phyloP scores from a whole-genome alignment of 2,113 vertebrate genomes.

The Anhinga rufa region DNA sequence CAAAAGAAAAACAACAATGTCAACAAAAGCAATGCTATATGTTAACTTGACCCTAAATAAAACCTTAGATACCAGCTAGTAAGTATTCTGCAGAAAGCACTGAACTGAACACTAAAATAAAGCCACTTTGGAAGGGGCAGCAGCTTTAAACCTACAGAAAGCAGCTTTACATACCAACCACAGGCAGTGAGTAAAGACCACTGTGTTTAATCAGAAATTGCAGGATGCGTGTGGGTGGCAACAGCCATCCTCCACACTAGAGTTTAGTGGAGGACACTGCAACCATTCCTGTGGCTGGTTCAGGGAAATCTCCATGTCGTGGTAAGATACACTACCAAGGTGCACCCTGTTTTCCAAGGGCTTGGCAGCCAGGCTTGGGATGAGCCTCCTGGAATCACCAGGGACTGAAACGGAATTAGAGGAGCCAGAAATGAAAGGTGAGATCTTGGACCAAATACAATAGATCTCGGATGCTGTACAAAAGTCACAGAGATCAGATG shows the following conservation, averaged over 20 bases:
- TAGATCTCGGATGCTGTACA: background rate
- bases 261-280: background rate
- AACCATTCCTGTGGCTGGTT: background rate
- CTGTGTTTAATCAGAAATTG: conserved; percentile 31
- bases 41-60: background rate
- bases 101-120: background rate
- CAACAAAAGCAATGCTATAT: background rate
- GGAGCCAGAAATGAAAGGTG: background rate
- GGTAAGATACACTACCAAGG: background rate
- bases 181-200: background rate
- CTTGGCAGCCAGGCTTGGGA: background rate
- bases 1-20: background rate
- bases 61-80: background rate
- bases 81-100: background rate
- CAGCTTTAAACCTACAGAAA: background rate
- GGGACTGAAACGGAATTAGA: background rate
- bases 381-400: background rate
- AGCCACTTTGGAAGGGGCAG: background rate
- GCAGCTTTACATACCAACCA: background rate
- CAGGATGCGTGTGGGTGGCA: conserved; percentile 48
- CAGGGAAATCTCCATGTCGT: background rate
- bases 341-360: background rate
- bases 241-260: background rate
- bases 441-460: background rate
- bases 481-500: conserved; percentile 12